These are phyloP conservation scores for Carollia perspicillata DNA, from an alignment of 2,113 vertebrate genomes.

Conservation along the genomic window DNA sequence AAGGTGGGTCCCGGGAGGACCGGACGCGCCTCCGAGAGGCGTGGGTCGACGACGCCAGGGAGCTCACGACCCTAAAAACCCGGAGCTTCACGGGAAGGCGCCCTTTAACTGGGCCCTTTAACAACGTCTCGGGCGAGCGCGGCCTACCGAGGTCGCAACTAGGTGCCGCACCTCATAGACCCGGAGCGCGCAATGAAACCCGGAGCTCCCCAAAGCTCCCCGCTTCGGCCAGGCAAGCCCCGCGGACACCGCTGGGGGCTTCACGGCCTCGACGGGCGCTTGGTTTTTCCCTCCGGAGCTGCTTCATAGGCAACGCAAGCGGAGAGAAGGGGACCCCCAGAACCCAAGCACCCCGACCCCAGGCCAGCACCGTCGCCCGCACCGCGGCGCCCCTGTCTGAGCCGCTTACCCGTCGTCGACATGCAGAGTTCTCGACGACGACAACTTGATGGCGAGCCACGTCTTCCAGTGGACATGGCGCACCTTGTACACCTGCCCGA, in stretches of 20 bases:
- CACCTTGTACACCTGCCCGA: slow-evolving; percentile 98
- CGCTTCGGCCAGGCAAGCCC: fast-evolving
- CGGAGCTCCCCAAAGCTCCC: neutral
- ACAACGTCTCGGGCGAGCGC: neutral
- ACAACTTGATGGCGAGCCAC: slow-evolving; percentile 97
- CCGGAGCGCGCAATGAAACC: fast-evolving
- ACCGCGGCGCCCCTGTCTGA: neutral
- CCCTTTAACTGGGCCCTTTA: fast-evolving
- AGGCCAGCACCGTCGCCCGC: neutral
- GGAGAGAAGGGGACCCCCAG: neutral
- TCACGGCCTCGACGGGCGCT: neutral
- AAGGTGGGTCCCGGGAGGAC: neutral
- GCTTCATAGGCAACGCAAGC: neutral
- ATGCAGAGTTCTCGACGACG: slow-evolving; percentile 89
- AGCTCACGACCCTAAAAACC: neutral
- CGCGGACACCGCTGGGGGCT: neutral
- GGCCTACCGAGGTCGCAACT: neutral
- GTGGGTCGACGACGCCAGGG: neutral
- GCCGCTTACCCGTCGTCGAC: slow-evolving; percentile 94
- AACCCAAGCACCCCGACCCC: neutral
- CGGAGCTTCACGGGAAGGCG: neutral
- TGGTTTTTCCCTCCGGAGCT: fast-evolving
- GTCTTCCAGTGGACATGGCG: slow-evolving; percentile 98
- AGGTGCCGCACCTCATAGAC: neutral
- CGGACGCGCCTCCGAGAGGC: neutral